These are phyloP conservation scores for Atta colombica DNA, from an alignment of 1,140 invertebrate species.

Conservation along the genomic window DNA sequence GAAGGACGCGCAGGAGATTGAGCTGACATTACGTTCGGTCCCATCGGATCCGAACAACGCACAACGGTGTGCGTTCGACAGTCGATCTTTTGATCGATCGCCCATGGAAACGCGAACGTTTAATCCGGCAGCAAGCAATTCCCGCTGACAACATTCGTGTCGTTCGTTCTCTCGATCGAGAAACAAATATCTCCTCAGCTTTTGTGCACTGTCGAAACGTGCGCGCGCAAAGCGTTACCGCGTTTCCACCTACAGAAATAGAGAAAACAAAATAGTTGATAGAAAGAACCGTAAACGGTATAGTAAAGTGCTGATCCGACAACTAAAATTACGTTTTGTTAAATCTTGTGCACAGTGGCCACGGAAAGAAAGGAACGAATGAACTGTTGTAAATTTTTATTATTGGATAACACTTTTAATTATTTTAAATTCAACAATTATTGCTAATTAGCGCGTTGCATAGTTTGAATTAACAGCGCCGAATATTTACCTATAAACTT, in stretches of 20 bases:
- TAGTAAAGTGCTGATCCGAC: background rate
- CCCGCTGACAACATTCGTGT: slow-evolving; percentile 40
- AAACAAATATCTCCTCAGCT: slow-evolving; percentile 50
- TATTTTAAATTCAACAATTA: background rate
- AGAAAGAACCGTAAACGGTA: background rate
- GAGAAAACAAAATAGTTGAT: slow-evolving; percentile 1
- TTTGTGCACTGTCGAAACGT: slow-evolving; percentile 43
- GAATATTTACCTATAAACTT: slow-evolving; percentile 21
- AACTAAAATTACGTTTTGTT: background rate
- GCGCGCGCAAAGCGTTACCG: slow-evolving; percentile 26
- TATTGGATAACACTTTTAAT: background rate
- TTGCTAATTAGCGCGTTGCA: background rate
- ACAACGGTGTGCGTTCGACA: slow-evolving; percentile 59
- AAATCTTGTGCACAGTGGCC: background rate
- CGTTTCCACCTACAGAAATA: background rate
- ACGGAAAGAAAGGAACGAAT: background rate
- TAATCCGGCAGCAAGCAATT: slow-evolving; percentile 75
- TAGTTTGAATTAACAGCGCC: background rate
- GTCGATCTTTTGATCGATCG: slow-evolving; percentile 81
- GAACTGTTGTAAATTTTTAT: background rate
- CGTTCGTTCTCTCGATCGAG: slow-evolving; percentile 35
- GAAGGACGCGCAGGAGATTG: slow-evolving; percentile 48
- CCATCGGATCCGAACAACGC: slow-evolving; percentile 62
- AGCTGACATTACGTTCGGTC: slow-evolving; percentile 59
- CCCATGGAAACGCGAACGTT: slow-evolving; percentile 73